Base-by-base conservation (phyloP, 2,797 vertebrate genomes). In the Acanthornis magna region DNA sequence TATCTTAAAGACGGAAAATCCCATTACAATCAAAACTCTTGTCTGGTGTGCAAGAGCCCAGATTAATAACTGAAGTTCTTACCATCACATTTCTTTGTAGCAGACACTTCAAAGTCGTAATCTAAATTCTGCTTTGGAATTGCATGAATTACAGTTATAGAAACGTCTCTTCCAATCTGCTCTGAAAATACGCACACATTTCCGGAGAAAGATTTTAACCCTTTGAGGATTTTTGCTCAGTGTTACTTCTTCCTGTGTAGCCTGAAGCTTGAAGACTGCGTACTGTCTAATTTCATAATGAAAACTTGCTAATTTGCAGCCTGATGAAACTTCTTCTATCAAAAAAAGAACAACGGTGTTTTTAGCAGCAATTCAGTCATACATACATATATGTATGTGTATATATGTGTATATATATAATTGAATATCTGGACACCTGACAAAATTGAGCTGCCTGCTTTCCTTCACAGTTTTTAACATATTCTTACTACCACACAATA, bases 1-100 rank as follows among this genome's bases (percentile, higher is more conserved):
- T 10, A 55, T 65, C 45, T 90, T 74, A 81, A 95, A 86, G 76
- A 81, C 63, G 45, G n/a, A 96, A 95, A 95, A 91, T 13, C 50
- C 89, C 29, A 77, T 73, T 66, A 85, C 89, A 95, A 68, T 92
- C 71, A 93, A 71, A 95, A 91, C 29, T 58, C 36, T 70, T 84
- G 30, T 66, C 61, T 73, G n/a, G 83, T 78, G 22, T 71, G 84
- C 81, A 93, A 85, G 61, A 91, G n/a, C 62, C 73, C 61, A 75
- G 83, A 90, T 68, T 27, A 73, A 88, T 20, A 92, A n/a, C 43
- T n/a, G 13, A 43, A 38, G 29, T 73, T 95, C 92, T 61, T 89
- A 91, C 61, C 32, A 60, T 63, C 30, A 54, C 76, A 77, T 34
- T 15, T 89, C 45, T 78, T 92, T 75, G 42, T 65, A 84, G 71